Evolutionary conservation across 2,888 invertebrate species (phyloP), one percentile per base, ranked within the genome.

Genomic region (Napeogenes inachia): DNA sequence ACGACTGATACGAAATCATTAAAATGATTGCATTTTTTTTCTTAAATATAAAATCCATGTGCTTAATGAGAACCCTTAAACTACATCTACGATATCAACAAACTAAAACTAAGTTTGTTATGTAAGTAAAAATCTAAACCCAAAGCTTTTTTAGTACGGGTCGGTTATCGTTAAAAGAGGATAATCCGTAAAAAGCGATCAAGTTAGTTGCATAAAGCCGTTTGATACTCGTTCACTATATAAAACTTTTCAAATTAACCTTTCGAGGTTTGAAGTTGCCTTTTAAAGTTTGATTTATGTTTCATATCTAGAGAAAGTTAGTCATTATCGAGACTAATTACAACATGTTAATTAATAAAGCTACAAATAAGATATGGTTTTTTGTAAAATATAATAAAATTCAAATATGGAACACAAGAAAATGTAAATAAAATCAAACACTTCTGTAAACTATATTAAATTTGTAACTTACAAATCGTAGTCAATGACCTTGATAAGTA

Each of bases 401-500:
- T 38, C 4, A 38, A 38, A 38, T 8, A 38, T 6, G 8, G 5
- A 8, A 2, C 38, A 38, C 8, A 38, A 4, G 3, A 38, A 38
- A 38, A 35, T 21, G 21, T 21, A 2, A 35, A 38, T 6, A 38
- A 6, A 38, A 38, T 12, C 5, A 42, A 10, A 8, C 10, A 12
- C 10, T 42, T 42, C 12, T 50, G 50, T 50, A 50, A 50, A 30
- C 30, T 54, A 12, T 56, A 57, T 45, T 54, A 54, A 13, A 10
- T n/a, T 50, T 12, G 54, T 13, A 59, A 74, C 88, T 87, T 74
- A 97, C 96, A 96, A 94, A 87, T 97, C 97, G 81, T 97, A 97
- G 84, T 97, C 97, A 75, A 97, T 95, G 66, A 97, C 95, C 91
- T 96, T 96, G 68, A 97, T 92, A 56, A 96, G 91, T 54, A 97